These are phyloP conservation scores for Pediacus dermestoides DNA, from an alignment of 2,888 invertebrate species.

Conservation along the genomic window DNA sequence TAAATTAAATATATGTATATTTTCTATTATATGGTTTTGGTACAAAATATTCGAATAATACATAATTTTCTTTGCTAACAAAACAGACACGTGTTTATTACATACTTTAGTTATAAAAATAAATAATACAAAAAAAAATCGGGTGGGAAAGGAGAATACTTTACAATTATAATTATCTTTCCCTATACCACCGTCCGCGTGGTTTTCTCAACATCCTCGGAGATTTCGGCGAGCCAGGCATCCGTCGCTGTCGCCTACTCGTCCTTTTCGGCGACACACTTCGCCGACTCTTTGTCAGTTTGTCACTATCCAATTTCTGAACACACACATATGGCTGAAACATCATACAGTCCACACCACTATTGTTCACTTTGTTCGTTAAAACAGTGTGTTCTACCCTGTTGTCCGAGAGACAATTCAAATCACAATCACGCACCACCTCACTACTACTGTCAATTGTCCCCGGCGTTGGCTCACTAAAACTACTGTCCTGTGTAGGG, in stretches of 20 bases:
- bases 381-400: constrained; percentile 41
- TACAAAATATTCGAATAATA: constrained; percentile 33
- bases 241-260: constrained; percentile 27
- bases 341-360: constrained; percentile 37
- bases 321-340: constrained; percentile 66
- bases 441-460: constrained; percentile 22
- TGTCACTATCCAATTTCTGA: constrained; percentile 58
- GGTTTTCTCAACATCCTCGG: constrained; percentile 46
- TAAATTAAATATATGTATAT: too few species aligned
- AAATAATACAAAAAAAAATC: too few species aligned
- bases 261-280: constrained; percentile 27
- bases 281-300: constrained; percentile 10
- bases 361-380: constrained; percentile 38
- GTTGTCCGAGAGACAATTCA: constrained; percentile 16
- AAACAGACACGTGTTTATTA: neutral
- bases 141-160: too few species aligned
- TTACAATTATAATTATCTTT: constrained; percentile 40
- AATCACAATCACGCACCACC: constrained; percentile 28
- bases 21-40: constrained; percentile 35
- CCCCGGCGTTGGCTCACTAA: too few species aligned
- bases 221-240: constrained; percentile 44
- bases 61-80: neutral
- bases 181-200: constrained; percentile 48
- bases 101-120: too few species aligned
- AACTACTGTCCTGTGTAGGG: constrained; percentile 29